Evolutionary conservation across 2,113 vertebrate genomes (phyloP).

Genomic region (Phocoena sinus): DNA sequence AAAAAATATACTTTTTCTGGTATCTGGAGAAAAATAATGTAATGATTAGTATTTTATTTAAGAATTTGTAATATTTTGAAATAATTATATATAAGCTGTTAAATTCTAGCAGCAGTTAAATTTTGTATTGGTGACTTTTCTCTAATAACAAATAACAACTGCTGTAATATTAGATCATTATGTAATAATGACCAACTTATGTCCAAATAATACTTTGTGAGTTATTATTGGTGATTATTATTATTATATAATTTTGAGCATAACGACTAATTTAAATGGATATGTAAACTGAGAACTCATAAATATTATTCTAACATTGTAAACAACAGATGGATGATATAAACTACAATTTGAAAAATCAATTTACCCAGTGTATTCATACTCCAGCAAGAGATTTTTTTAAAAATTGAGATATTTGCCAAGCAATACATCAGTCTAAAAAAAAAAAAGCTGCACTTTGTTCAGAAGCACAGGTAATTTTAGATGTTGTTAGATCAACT

Average conservation of each 20-base stretch:
- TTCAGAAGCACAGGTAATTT: background rate
- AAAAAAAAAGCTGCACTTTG: background rate
- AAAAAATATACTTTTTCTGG: background rate
- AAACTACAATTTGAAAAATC: background rate
- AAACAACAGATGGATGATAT: background rate
- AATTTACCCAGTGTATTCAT: background rate
- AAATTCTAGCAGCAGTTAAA: background rate
- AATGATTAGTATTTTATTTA: background rate
- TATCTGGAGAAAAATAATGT: background rate
- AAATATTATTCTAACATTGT: background rate
- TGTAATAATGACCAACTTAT: background rate
- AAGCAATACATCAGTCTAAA: background rate
- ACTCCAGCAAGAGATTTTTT: background rate
- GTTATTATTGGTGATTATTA: background rate
- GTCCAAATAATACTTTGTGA: background rate
- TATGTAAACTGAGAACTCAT: background rate
- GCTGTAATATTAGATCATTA: background rate
- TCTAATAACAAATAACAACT: background rate
- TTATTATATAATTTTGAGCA: background rate
- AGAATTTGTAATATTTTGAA: background rate
- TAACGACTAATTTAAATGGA: background rate
- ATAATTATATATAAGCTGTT: background rate
- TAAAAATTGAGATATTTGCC: background rate
- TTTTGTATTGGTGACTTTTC: background rate
- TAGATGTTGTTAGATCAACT: background rate